Evolutionary conservation across 2,888 invertebrate genomes (phyloP).

Genomic region (Xanthorhoe designata): DNA sequence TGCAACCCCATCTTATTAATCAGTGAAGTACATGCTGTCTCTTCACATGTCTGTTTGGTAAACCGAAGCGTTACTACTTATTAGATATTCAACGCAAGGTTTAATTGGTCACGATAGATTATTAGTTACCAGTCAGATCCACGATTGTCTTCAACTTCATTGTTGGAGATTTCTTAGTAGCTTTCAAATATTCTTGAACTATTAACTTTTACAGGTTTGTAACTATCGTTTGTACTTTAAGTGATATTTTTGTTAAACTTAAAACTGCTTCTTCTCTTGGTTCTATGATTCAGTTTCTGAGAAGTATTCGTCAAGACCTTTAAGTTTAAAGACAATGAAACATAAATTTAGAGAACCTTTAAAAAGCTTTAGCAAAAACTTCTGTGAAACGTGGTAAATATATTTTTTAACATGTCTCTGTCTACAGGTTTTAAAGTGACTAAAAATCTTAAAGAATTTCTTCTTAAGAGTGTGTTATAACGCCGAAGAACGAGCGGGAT

Average conservation of each 20-base stretch:
- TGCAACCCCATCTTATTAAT: conserved; percentile 86
- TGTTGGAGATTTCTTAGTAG: not conserved
- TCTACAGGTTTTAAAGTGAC: not conserved
- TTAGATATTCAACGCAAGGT: conserved; percentile 64
- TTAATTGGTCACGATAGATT: conserved; percentile 43
- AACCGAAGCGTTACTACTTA: conserved; percentile 70
- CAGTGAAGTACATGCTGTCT: conserved; percentile 84
- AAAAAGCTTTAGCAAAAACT: not conserved
- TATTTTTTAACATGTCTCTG: not conserved
- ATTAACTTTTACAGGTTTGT: not conserved
- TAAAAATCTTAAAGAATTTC: not conserved
- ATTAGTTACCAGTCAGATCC: not conserved
- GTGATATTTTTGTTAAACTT: not conserved
- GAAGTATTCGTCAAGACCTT: not conserved
- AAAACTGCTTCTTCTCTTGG: not conserved
- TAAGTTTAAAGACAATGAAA: not conserved
- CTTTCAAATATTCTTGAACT: not conserved
- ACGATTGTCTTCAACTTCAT: not conserved
- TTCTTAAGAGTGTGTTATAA: too few relatives aligned
- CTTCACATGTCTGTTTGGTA: conserved; percentile 81
- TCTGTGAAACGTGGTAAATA: not conserved
- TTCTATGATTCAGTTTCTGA: not conserved
- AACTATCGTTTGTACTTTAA: not conserved
- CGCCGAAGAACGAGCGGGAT: too few relatives aligned
- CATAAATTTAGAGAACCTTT: not conserved